Evolutionary conservation across 2,888 invertebrate species (phyloP).

Genomic region (Protodeltote pygarga): DNA sequence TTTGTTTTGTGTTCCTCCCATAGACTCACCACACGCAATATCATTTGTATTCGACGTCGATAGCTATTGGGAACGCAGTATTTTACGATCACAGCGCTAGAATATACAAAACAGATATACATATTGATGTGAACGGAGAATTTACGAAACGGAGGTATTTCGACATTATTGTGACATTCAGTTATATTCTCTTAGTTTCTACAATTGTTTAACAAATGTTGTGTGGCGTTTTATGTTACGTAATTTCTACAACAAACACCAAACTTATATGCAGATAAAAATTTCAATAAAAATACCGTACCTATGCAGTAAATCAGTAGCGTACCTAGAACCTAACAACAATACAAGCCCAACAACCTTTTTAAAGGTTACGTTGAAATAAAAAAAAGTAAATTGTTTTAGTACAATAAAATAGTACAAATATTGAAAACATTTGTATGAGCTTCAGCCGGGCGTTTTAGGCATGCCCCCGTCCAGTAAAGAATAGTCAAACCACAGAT

Average conservation of each 20-base stretch:
- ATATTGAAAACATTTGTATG: too few species aligned
- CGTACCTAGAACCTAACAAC: too few species aligned
- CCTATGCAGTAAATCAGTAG: too few species aligned
- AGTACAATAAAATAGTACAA: too few species aligned
- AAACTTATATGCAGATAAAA: too few species aligned
- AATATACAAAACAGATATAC: constrained; percentile 31
- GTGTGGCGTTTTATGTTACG: background rate
- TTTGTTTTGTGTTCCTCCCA: constrained; percentile 23
- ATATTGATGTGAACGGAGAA: constrained; percentile 32
- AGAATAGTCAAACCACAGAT: too few species aligned
- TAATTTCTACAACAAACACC: background rate
- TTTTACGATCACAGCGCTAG: constrained; percentile 39
- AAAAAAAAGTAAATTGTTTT: too few species aligned
- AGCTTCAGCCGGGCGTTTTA: too few species aligned
- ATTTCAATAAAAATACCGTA: too few species aligned
- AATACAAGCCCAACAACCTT: too few species aligned
- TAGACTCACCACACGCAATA: constrained; percentile 36
- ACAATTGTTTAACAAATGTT: constrained; percentile 1
- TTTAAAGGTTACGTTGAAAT: too few species aligned
- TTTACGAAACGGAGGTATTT: constrained; percentile 24
- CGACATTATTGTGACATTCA: constrained; percentile 26
- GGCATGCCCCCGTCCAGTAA: too few species aligned
- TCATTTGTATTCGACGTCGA: constrained; percentile 57
- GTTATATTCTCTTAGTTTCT: constrained; percentile 5
- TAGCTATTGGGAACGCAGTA: constrained; percentile 40